A percentile compares a stretch with the other conserved stretches of the same genome.
Conservation (phyloP, 1,140 invertebrate species). For the Mya arenaria region DNA sequence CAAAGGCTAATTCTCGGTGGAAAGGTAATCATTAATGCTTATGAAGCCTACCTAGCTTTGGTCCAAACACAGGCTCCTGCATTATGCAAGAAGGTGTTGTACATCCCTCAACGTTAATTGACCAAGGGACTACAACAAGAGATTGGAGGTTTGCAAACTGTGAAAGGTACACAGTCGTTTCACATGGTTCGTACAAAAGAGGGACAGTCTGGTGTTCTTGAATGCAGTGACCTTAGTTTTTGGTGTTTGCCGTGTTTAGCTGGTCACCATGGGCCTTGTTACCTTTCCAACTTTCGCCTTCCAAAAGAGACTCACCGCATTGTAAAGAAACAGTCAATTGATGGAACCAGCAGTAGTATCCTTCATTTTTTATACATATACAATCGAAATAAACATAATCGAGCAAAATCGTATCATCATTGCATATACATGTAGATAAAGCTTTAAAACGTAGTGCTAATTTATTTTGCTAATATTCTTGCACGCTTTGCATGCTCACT, state of each 20-base stretch:
- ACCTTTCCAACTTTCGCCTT: too few relatives aligned
- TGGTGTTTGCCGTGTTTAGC: too few relatives aligned
- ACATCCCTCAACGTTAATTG: too few relatives aligned
- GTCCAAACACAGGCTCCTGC: not conserved
- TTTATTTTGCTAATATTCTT: too few relatives aligned
- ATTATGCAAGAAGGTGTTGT: conserved; percentile 2
- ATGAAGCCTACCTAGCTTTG: conserved; percentile 24
- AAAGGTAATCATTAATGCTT: conserved; percentile 19
- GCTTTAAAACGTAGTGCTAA: too few relatives aligned
- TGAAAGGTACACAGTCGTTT: not conserved
- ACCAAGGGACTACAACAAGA: too few relatives aligned
- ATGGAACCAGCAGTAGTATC: not conserved
- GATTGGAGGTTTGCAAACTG: not conserved
- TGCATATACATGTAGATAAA: too few relatives aligned
- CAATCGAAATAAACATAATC: conserved; percentile 11
- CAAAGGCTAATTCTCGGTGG: conserved; percentile 28
- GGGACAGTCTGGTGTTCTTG: not conserved
- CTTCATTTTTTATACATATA: conserved; percentile 14
- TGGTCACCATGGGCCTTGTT: too few relatives aligned
- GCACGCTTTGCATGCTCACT: too few relatives aligned
- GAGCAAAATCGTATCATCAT: too few relatives aligned
- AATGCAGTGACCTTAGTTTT: not conserved
- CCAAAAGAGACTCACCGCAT: not conserved
- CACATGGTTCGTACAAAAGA: too few relatives aligned
- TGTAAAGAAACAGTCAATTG: not conserved